Evolutionary conservation across 2,888 invertebrate genomes (phyloP).

Genomic region (Lasiommata megera): DNA sequence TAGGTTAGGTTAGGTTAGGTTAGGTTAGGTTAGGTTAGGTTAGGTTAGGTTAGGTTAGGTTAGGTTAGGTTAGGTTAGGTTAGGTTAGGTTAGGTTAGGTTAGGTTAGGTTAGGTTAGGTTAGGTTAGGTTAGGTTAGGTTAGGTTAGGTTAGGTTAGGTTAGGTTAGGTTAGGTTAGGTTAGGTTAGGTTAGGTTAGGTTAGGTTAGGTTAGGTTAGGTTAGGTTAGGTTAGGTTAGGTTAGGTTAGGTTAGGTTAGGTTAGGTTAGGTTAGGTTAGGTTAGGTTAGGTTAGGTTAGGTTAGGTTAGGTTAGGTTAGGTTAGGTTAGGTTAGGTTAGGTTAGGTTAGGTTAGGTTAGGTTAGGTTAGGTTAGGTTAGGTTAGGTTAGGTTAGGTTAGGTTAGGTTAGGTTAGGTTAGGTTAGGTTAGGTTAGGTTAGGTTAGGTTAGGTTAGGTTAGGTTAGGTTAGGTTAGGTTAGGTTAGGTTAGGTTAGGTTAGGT

Average conservation of each 20-base stretch:
- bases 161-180: conserved; percentile 33
- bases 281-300: conserved; percentile 35
- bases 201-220: conserved; percentile 35
- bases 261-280: conserved; percentile 35
- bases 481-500: conserved; percentile 33
- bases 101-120: conserved; percentile 34
- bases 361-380: conserved; percentile 28
- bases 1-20: conserved; percentile 34
- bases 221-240: conserved; percentile 37
- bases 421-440: conserved; percentile 33
- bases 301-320: conserved; percentile 38
- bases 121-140: conserved; percentile 35
- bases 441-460: conserved; percentile 34
- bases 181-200: conserved; percentile 36
- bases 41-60: conserved; percentile 31
- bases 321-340: conserved; percentile 38
- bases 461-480: conserved; percentile 35
- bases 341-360: conserved; percentile 37
- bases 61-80: conserved; percentile 32
- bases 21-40: conserved; percentile 33
- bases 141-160: conserved; percentile 36
- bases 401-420: conserved; percentile 32
- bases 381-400: conserved; percentile 33
- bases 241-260: conserved; percentile 35
- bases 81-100: conserved; percentile 23